These are phyloP conservation scores for Rosalia funebris DNA, from an alignment of 2,888 invertebrate genomes.

Conservation along the genomic window DNA sequence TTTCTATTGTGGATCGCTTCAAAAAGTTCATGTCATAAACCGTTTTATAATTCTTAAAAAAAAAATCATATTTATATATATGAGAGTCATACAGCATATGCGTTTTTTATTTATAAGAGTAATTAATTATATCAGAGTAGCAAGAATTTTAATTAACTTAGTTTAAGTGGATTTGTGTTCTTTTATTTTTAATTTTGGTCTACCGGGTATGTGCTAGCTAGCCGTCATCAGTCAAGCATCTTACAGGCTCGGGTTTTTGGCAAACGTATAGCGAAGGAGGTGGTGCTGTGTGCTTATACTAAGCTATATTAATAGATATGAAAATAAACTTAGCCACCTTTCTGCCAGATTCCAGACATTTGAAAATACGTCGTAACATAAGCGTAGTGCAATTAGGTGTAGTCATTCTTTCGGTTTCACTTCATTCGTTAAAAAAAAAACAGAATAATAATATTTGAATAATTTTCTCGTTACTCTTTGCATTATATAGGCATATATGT, in stretches of 20 bases:
- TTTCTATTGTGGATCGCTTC: too few species aligned
- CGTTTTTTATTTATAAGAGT: not conserved
- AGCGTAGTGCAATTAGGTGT: too few species aligned
- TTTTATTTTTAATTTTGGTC: conserved; percentile 5
- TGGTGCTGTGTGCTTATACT: conserved; percentile 49
- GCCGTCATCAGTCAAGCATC: conserved; percentile 43
- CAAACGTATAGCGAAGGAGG: conserved; percentile 43
- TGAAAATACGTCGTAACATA: conserved; percentile 27
- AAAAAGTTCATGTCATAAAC: not conserved
- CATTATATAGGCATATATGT: too few species aligned
- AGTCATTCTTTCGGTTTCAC: too few species aligned
- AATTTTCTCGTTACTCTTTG: too few species aligned
- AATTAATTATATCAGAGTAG: not conserved
- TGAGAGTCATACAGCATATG: not conserved
- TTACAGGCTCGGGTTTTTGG: conserved; percentile 43
- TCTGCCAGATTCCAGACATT: conserved; percentile 53
- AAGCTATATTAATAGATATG: conserved; percentile 57
- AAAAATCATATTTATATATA: not conserved
- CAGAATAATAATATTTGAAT: too few species aligned
- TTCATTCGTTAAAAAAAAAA: too few species aligned
- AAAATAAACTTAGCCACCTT: conserved; percentile 57
- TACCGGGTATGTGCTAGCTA: conserved; percentile 8
- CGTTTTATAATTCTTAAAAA: not conserved
- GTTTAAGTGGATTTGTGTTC: not conserved
- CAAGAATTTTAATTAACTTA: not conserved